These are phyloP conservation scores for Anodontia alba DNA, from an alignment of 2,888 invertebrate species.

Conservation along the genomic window DNA sequence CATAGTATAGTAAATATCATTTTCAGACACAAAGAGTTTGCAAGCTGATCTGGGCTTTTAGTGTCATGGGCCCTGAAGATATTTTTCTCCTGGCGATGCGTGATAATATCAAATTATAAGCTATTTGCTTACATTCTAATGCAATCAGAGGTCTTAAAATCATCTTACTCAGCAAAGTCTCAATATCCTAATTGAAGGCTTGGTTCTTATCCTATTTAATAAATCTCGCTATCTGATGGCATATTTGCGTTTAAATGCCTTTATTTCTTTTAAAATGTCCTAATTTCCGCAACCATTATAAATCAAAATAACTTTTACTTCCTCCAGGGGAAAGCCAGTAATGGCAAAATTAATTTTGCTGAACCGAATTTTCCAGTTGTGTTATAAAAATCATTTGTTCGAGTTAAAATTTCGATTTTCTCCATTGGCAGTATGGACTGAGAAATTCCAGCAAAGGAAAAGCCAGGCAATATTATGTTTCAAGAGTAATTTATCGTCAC, in stretches of 20 bases:
- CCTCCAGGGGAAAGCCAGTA: not conserved
- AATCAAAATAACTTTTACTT: not conserved
- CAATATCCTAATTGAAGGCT: no score
- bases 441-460: not conserved
- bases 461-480: no score
- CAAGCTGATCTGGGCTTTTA: no score
- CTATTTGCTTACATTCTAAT: no score
- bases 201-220: not conserved
- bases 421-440: not conserved
- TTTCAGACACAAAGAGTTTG: no score
- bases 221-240: not conserved
- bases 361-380: not conserved
- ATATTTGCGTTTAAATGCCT: not conserved
- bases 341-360: not conserved
- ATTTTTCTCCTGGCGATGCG: no score
- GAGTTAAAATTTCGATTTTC: not conserved
- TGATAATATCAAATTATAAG: no score
- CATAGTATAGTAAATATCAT: no score
- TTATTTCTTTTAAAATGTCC: not conserved
- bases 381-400: not conserved
- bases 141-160: no score
- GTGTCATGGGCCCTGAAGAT: no score
- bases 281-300: not conserved
- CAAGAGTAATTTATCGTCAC: no score
- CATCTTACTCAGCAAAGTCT: no score